Conservation (phyloP, 2,888 invertebrate genomes). For the Bombylius discolor region DNA sequence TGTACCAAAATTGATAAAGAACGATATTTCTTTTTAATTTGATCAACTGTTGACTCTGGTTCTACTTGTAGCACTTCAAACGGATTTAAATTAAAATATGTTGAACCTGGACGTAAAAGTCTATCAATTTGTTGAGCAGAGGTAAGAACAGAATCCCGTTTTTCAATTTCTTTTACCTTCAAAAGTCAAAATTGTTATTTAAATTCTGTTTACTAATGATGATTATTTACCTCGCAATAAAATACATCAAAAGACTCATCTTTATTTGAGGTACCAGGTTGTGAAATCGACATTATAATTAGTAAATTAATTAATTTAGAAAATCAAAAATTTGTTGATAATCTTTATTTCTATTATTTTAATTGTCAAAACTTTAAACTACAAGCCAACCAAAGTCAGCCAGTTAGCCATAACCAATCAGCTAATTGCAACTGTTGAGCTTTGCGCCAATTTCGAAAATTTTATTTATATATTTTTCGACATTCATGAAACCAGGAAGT, state of each 20-base stretch:
- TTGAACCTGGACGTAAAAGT: conserved; percentile 87
- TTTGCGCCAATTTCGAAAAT: too few relatives aligned
- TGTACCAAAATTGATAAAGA: conserved; percentile 94
- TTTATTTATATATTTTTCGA: too few relatives aligned
- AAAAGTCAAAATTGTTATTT: not conserved
- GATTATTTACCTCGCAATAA: conserved; percentile 59
- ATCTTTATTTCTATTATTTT: too few relatives aligned
- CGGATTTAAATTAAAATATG: conserved; percentile 97
- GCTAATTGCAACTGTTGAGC: too few relatives aligned
- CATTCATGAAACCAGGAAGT: too few relatives aligned
- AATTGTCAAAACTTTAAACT: too few relatives aligned
- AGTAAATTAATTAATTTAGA: too few relatives aligned
- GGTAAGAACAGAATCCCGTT: conserved; percentile 90
- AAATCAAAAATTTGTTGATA: too few relatives aligned
- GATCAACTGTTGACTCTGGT: conserved; percentile 75
- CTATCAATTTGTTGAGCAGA: conserved; percentile 95
- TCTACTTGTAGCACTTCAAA: conserved; percentile 84
- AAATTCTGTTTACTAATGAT: not conserved
- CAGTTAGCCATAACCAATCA: too few relatives aligned
- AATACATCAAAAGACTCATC: conserved; percentile 68
- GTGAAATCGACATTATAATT: too few relatives aligned
- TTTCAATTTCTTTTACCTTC: conserved; percentile 97
- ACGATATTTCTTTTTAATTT: conserved; percentile 93
- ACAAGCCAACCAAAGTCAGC: too few relatives aligned
- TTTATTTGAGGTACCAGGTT: conserved; percentile 38